phyloP scores from a whole-genome alignment of 2,113 vertebrate species.

The Dicaeum eximium region DNA sequence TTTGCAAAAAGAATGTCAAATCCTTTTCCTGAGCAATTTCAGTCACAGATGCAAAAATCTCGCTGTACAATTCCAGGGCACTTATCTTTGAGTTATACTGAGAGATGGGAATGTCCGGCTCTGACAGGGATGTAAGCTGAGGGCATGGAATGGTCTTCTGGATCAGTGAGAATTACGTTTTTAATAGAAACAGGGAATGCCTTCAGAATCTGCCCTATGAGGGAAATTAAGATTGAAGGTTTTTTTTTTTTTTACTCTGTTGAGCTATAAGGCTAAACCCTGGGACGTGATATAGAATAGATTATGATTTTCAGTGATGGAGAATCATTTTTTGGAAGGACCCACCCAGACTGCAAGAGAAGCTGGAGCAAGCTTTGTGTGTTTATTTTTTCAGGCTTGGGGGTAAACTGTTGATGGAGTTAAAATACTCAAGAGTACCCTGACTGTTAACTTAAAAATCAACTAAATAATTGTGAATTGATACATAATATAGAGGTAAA shows the following conservation, averaged over 20 bases:
- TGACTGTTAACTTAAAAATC: neutral
- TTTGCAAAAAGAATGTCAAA: neutral
- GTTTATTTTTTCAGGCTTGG: neutral
- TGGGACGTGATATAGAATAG: neutral
- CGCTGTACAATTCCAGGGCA: neutral
- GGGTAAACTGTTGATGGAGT: neutral
- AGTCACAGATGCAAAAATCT: neutral
- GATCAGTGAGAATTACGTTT: neutral
- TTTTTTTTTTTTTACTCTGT: neutral
- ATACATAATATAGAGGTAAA: neutral
- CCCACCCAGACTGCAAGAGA: neutral
- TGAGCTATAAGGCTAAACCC: neutral
- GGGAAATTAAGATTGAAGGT: neutral
- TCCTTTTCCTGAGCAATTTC: neutral
- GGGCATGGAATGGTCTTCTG: neutral
- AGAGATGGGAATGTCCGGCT: accelerated
- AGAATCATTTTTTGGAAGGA: neutral
- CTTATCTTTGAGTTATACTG: neutral
- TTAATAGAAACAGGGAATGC: neutral
- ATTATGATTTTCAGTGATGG: neutral
- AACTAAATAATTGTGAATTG: neutral
- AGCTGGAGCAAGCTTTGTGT: neutral
- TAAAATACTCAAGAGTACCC: neutral
- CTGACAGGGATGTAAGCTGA: neutral
- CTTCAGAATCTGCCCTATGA: neutral